These are phyloP conservation scores for Flexamia atlantica DNA, from an alignment of 2,888 invertebrate genomes.

Conservation along the genomic window DNA sequence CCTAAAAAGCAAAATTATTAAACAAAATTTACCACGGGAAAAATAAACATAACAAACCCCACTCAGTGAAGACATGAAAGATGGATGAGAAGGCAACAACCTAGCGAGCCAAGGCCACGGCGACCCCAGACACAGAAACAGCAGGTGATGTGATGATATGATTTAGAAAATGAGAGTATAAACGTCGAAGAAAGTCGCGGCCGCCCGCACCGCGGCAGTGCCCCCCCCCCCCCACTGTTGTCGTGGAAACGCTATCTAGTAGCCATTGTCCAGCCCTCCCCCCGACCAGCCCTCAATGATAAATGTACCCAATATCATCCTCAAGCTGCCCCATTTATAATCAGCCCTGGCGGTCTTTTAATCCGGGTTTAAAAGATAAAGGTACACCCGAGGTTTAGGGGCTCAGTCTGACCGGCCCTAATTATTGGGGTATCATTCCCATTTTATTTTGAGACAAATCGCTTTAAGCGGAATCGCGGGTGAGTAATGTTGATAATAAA, in stretches of 20 bases:
- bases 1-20: too few species aligned
- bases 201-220: neutral
- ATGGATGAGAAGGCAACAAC: too few species aligned
- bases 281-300: constrained; percentile 53
- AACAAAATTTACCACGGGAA: neutral
- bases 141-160: constrained; percentile 37
- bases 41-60: neutral
- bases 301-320: constrained; percentile 65
- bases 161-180: constrained; percentile 49
- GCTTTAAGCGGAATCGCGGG: neutral
- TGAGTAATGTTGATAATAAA: constrained; percentile 1
- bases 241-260: constrained; percentile 61
- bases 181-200: constrained; percentile 19
- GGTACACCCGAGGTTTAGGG: constrained; percentile 58
- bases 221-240: too few species aligned
- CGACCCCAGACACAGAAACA: neutral
- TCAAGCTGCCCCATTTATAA: constrained; percentile 64
- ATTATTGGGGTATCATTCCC: constrained; percentile 32
- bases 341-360: constrained; percentile 62
- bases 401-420: constrained; percentile 42
- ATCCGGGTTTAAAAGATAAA: constrained; percentile 65
- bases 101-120: neutral
- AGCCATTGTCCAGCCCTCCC: constrained; percentile 64
- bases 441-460: constrained; percentile 44
- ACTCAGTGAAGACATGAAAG: too few species aligned